Percentiles rank a stretch among this genome's conserved stretches.
Evolutionary conservation across 2,113 vertebrate genomes (phyloP).

Genomic region (Prionailurus viverrinus): DNA sequence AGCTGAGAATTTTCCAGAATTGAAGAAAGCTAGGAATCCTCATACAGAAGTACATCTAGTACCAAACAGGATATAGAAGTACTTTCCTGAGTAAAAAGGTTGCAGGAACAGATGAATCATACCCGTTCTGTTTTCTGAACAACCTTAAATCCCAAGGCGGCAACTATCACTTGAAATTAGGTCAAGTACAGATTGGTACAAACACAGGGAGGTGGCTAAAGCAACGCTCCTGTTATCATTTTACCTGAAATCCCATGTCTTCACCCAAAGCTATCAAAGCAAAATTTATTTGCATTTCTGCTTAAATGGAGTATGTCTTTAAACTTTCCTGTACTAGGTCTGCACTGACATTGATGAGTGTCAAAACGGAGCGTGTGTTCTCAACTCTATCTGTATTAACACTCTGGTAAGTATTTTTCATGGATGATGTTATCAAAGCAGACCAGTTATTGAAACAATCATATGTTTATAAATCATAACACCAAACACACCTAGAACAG

Average conservation of each 20-base stretch:
- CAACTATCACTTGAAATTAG: background rate
- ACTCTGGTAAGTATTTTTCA: slow-evolving; percentile 90
- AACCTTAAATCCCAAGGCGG: background rate
- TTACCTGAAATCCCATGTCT: background rate
- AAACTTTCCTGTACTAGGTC: slow-evolving; percentile 79
- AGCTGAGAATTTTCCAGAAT: slow-evolving; percentile 5
- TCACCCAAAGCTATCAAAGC: background rate
- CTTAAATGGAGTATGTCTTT: background rate
- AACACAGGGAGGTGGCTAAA: background rate
- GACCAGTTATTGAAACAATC: background rate
- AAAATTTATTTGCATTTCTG: slow-evolving; percentile 36
- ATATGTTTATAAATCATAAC: background rate
- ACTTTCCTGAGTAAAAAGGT: background rate
- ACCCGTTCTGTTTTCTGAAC: slow-evolving; percentile 10
- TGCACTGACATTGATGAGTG: slow-evolving; percentile 96
- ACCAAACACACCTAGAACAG: background rate
- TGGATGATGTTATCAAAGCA: background rate
- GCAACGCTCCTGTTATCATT: background rate
- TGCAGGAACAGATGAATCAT: background rate
- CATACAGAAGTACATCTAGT: background rate
- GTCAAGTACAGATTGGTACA: background rate
- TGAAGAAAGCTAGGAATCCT: background rate
- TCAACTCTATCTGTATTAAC: slow-evolving; percentile 95
- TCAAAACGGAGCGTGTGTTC: slow-evolving; percentile 92
- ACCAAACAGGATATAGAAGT: background rate